Evolutionary conservation across 2,888 invertebrate genomes (phyloP).

Genomic region (Cheiracanthium punctorium): DNA sequence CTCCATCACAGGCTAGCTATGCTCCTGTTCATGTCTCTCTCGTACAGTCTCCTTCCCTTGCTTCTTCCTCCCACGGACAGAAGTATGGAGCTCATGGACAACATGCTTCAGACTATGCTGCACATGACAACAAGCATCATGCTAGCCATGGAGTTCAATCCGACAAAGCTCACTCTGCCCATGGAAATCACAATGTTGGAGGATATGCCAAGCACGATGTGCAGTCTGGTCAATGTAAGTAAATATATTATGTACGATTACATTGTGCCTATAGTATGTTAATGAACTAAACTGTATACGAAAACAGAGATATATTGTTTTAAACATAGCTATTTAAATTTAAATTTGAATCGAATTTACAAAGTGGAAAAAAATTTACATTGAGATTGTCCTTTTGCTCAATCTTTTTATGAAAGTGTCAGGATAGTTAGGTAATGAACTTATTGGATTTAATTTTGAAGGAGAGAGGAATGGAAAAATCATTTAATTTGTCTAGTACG

Average conservation of each 20-base stretch:
- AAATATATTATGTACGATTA: too few relatives aligned
- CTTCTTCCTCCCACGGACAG: constrained; percentile 28
- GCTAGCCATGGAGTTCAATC: constrained; percentile 48
- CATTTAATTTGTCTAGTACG: too few relatives aligned
- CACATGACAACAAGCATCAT: constrained; percentile 41
- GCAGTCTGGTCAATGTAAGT: constrained; percentile 57
- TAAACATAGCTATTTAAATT: too few relatives aligned
- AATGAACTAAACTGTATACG: too few relatives aligned
- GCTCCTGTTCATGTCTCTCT: constrained; percentile 25
- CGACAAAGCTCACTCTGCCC: constrained; percentile 50
- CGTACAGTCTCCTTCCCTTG: neutral
- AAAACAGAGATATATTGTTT: too few relatives aligned
- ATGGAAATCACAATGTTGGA: constrained; percentile 55
- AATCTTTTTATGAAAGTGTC: too few relatives aligned
- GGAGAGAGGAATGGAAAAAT: too few relatives aligned
- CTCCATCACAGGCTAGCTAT: neutral
- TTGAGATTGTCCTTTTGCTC: too few relatives aligned
- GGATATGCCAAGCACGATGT: constrained; percentile 56
- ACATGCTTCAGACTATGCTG: constrained; percentile 44
- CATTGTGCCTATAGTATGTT: neutral
- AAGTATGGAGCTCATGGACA: constrained; percentile 54
- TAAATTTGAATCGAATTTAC: too few relatives aligned
- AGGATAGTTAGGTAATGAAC: too few relatives aligned
- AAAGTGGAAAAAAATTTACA: too few relatives aligned
- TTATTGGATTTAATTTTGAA: too few relatives aligned